Percentiles rank a stretch among this genome's conserved stretches.
Evolutionary conservation across 2,888 invertebrate genomes (phyloP).

Genomic region (Tetranychus piercei): DNA sequence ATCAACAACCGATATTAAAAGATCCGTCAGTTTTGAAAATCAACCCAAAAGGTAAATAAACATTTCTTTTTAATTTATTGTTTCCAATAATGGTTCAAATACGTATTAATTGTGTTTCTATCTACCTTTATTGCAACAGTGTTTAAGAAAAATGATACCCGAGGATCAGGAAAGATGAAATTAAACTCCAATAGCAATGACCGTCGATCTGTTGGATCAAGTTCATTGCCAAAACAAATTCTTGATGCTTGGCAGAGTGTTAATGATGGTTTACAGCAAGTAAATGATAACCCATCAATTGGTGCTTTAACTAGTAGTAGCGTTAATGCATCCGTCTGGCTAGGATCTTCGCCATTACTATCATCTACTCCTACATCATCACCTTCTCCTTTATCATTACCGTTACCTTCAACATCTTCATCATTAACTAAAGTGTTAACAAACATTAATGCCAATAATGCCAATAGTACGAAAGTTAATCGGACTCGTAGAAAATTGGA

Average conservation of each 20-base stretch:
- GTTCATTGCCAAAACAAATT: not conserved
- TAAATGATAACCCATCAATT: not conserved
- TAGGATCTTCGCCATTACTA: not conserved
- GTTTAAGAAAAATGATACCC: not conserved
- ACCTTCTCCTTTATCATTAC: not conserved
- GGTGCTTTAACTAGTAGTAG: not conserved
- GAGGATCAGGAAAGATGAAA: not conserved
- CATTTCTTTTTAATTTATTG: too few species aligned
- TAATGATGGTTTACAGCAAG: not conserved
- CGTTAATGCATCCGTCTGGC: not conserved
- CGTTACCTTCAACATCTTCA: not conserved
- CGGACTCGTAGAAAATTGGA: not conserved
- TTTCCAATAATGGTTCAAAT: too few species aligned
- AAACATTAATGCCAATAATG: not conserved
- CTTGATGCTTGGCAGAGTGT: not conserved
- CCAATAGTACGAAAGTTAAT: not conserved
- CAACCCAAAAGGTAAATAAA: not conserved
- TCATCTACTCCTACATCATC: not conserved
- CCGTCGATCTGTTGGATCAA: not conserved
- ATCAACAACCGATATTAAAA: slow-evolving; percentile 24
- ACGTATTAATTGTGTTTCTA: too few species aligned
- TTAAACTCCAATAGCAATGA: not conserved
- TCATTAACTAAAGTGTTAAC: not conserved
- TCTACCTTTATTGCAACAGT: not conserved
- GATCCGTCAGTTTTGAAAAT: slow-evolving; percentile 7